Evolutionary conservation across 1,140 invertebrate genomes (phyloP), one percentile per base, ranked within the genome.

Genomic region (Sarcophaga peregrina): DNA sequence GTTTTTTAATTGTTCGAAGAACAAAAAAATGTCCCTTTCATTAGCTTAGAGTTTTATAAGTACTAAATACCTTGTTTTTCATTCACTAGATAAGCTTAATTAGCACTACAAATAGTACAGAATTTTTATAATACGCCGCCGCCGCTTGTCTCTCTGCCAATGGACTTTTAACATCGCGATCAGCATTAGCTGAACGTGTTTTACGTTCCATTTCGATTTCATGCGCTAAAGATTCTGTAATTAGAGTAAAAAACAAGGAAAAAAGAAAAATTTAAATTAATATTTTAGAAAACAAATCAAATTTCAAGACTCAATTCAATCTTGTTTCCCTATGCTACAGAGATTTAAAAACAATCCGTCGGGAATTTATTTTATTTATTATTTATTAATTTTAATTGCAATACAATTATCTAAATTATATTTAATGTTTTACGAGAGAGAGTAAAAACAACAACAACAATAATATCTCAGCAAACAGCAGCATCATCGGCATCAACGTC

Each of bases 161-260:
- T 47, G 95, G 95, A 87, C 95, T 95, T 91, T 97, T 96, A 54
- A 96, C 95, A 88, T 96, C 95, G 85, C 95, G 93, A 88, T 96
- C 95, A 68, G 94, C 93, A 85, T 92, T 92, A 84, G 96, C 95
- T 87, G 95, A 95, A 83, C 95, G 93, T 54, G 94, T 93, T 91
- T 96, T 96, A 91, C 95, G 93, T 88, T 97, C 96, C 92, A 96
- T 93, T 91, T 96, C 95, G 85, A 96, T 92, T 90, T 96, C 96
- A 90, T 96, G 95, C 75, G 95, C 95, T 86, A 97, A 91, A 72
- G 95, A 95, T 92, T 96, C 95, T 96, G 92, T 13, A 85, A 92
- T 93, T 52, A 88, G 73, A 87, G 86, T 83, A 85, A 25, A 85
- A 25, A 85, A 83, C 86, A 50, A 10, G 8, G 54, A 52, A 17